Conservation (phyloP, 1,140 invertebrate genomes). For the Acromyrmex heyeri region DNA sequence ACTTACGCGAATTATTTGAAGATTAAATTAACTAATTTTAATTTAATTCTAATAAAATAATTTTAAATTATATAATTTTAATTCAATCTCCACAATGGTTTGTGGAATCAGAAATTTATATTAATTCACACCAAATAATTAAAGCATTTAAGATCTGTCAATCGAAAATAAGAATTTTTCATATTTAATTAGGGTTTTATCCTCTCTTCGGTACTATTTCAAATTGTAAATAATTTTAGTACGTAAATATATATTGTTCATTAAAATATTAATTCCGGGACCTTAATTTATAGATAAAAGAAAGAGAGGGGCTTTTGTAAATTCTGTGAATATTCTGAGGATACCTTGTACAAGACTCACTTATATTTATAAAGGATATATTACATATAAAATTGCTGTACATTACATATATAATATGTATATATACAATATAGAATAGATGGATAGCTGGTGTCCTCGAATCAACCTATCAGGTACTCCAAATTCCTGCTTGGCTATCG, state of each 20-base stretch:
- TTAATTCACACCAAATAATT: no score
- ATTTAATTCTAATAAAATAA: not conserved
- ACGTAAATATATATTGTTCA: not conserved
- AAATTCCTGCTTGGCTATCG: slow-evolving; percentile 57
- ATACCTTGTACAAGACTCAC: not conserved
- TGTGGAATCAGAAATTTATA: no score
- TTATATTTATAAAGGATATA: no score
- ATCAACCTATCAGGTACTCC: slow-evolving; percentile 20
- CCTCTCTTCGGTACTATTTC: no score
- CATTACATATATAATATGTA: no score
- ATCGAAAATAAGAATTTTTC: no score
- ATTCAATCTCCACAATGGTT: no score
- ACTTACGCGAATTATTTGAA: not conserved
- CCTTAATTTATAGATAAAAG: not conserved
- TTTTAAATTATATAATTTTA: no score
- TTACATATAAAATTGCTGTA: no score
- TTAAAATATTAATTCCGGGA: not conserved
- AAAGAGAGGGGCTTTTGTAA: not conserved
- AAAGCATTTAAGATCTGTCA: no score
- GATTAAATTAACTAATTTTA: not conserved
- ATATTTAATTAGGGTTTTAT: no score
- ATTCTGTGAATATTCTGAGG: not conserved
- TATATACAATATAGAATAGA: slow-evolving; percentile 18
- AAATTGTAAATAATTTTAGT: no score
- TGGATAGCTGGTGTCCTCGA: slow-evolving; percentile 1